phyloP scores from a whole-genome alignment of 2,888 invertebrate genomes.

The Molorchus minor region DNA sequence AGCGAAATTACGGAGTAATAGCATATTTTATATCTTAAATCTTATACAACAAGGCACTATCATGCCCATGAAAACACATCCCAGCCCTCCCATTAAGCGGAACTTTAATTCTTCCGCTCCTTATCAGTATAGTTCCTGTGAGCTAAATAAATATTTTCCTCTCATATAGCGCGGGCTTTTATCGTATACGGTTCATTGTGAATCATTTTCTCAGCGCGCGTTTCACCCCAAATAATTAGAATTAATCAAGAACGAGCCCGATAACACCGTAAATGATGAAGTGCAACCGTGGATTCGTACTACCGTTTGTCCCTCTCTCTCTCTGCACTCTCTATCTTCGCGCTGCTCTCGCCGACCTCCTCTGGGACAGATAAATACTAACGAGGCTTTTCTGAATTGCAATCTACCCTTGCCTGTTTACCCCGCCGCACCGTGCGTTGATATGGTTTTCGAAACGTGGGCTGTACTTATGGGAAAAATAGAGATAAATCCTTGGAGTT shows the following conservation, averaged over 20 bases:
- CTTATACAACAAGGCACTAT: too few relatives aligned
- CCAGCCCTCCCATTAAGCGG: background rate
- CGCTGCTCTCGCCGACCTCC: slow-evolving; percentile 48
- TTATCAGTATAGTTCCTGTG: slow-evolving; percentile 14
- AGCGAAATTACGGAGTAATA: too few relatives aligned
- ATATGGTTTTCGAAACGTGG: background rate
- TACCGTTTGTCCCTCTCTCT: too few relatives aligned
- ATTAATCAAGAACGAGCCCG: slow-evolving; percentile 60
- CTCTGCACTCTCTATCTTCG: slow-evolving; percentile 51
- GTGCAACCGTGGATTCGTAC: slow-evolving; percentile 49
- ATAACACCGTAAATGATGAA: slow-evolving; percentile 61
- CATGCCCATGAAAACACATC: slow-evolving; percentile 2
- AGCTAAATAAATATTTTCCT: slow-evolving; percentile 21
- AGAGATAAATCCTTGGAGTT: background rate
- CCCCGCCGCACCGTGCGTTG: slow-evolving; percentile 2
- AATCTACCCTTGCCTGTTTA: slow-evolving; percentile 57
- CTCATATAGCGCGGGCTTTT: slow-evolving; percentile 20
- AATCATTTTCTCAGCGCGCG: slow-evolving; percentile 30
- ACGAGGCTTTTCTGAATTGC: slow-evolving; percentile 61
- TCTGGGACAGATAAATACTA: slow-evolving; percentile 63
- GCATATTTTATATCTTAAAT: too few relatives aligned
- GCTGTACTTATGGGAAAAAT: slow-evolving; percentile 1
- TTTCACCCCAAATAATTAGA: slow-evolving; percentile 59
- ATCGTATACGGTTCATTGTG: slow-evolving; percentile 23
- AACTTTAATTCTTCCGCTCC: slow-evolving; percentile 20